Conservation (phyloP, 2,113 vertebrate genomes). For the Tragulus kanchil region DNA sequence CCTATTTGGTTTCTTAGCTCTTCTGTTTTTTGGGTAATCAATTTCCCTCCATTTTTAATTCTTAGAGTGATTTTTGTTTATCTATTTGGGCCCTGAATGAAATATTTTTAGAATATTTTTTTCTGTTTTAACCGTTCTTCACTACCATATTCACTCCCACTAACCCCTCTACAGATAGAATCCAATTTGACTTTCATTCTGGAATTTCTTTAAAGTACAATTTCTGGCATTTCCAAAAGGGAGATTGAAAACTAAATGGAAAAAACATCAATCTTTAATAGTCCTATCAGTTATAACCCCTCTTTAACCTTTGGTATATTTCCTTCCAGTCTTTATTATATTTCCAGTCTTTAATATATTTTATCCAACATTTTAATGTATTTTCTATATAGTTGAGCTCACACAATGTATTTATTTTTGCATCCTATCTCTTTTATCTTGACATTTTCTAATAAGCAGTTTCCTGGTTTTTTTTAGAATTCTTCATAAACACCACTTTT, state of each 20-base stretch:
- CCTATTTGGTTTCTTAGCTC: background rate
- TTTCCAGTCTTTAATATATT: conserved; percentile 16
- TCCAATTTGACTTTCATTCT: conserved; percentile 54
- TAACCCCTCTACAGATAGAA: conserved; percentile 57
- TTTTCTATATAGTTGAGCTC: conserved; percentile 49
- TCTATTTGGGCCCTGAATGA: conserved; percentile 36
- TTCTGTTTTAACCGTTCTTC: conserved; percentile 17
- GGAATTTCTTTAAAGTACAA: conserved; percentile 56
- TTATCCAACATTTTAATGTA: conserved; percentile 45
- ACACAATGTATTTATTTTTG: conserved; percentile 63
- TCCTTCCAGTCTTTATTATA: conserved; percentile 49
- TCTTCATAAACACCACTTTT: conserved; percentile 56
- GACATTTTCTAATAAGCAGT: conserved; percentile 70
- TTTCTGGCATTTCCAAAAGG: conserved; percentile 67
- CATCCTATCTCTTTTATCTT: conserved; percentile 64
- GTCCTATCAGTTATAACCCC: background rate
- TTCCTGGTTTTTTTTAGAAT: conserved; percentile 61
- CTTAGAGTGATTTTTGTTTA: background rate
- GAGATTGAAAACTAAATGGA: conserved; percentile 59
- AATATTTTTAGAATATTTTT: conserved; percentile 54
- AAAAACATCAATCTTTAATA: conserved; percentile 28
- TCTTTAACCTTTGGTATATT: conserved; percentile 58
- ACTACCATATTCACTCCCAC: background rate
- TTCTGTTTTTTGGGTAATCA: background rate
- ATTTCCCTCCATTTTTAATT: conserved; percentile 60